Evolutionary conservation across 2,888 invertebrate species (phyloP).

Genomic region (Tachina lurida): DNA sequence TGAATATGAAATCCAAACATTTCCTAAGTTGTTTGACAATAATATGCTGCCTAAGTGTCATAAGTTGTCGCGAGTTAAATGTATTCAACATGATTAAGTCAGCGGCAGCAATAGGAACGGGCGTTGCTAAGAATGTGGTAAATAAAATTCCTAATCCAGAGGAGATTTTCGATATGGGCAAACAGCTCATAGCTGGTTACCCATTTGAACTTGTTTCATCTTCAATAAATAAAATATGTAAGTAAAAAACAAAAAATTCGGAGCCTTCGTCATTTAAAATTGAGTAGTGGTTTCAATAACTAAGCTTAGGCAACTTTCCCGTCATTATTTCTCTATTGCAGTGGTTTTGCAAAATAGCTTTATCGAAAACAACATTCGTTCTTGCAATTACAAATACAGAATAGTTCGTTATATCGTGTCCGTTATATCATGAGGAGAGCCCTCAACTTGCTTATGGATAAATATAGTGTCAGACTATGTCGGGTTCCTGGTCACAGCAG

Average conservation of each 20-base stretch:
- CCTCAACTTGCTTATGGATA: no score
- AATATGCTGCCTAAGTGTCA: background rate
- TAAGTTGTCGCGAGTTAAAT: conserved; percentile 71
- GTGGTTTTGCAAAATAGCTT: no score
- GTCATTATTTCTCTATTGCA: no score
- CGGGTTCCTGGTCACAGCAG: no score
- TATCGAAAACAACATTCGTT: no score
- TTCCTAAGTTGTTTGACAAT: conserved; percentile 2
- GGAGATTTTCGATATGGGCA: conserved; percentile 77
- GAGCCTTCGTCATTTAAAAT: no score
- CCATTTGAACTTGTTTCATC: conserved; percentile 79
- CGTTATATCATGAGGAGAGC: no score
- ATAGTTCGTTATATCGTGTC: no score
- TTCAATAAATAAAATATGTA: conserved; percentile 79
- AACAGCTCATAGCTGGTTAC: conserved; percentile 80
- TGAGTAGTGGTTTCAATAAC: no score
- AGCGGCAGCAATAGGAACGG: conserved; percentile 73
- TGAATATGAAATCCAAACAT: conserved; percentile 41
- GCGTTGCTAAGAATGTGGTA: conserved; percentile 73
- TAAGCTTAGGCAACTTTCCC: no score
- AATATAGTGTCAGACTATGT: no score
- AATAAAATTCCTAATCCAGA: conserved; percentile 76
- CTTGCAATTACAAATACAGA: no score
- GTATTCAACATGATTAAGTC: conserved; percentile 75
- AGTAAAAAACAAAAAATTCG: conserved; percentile 53